phyloP scores from a whole-genome alignment of 2,888 invertebrate species.

The Fragum whitleyi region DNA sequence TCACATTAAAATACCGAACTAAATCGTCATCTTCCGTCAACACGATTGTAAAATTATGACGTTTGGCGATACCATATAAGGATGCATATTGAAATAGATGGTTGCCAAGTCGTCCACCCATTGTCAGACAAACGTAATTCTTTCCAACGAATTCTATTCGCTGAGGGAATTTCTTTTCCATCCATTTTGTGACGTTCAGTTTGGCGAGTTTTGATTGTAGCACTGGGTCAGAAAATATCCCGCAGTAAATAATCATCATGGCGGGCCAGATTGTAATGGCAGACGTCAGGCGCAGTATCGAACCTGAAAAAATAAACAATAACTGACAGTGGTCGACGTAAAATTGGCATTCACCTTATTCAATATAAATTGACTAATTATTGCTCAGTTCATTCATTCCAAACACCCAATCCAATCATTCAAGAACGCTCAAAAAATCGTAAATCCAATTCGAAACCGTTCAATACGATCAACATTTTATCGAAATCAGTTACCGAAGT shows the following conservation, averaged over 20 bases:
- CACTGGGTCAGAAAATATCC: neutral
- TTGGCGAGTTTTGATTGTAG: constrained; percentile 11
- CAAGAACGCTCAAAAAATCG: too few relatives aligned
- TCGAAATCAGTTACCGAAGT: too few relatives aligned
- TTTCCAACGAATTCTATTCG: neutral
- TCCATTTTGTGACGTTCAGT: constrained; percentile 13
- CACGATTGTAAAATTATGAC: constrained; percentile 7
- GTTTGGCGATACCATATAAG: neutral
- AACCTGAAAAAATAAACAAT: neutral
- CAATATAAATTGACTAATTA: too few relatives aligned
- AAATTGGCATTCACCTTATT: too few relatives aligned
- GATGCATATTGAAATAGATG: constrained; percentile 26
- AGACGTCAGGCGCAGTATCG: neutral
- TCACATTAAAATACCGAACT: constrained; percentile 10
- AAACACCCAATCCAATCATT: too few relatives aligned
- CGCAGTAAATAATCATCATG: constrained; percentile 2
- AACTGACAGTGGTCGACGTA: neutral
- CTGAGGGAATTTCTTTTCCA: neutral
- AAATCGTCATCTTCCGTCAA: constrained; percentile 17
- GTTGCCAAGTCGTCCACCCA: constrained; percentile 18
- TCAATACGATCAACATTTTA: too few relatives aligned
- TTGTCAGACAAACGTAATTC: neutral
- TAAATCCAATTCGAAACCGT: too few relatives aligned
- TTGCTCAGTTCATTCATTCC: neutral
- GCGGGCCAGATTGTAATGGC: neutral